Conservation (phyloP, 2,113 vertebrate genomes). For the Sialia sialis region DNA sequence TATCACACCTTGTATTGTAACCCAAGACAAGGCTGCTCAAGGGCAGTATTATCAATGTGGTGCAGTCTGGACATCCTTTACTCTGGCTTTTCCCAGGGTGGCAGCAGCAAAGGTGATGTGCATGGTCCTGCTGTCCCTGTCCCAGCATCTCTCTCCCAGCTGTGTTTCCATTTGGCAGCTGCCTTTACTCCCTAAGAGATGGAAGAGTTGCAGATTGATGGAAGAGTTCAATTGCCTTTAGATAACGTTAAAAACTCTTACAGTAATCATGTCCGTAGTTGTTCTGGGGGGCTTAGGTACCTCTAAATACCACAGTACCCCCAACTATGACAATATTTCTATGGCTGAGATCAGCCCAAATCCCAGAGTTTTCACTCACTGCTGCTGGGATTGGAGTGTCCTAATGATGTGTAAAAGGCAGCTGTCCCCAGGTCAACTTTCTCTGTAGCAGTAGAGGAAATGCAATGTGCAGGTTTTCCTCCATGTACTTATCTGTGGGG, state of each 20-base stretch:
- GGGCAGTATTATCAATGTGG: fast-evolving
- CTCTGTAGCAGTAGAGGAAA: neutral
- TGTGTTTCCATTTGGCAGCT: neutral
- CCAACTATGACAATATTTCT: neutral
- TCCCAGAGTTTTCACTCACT: neutral
- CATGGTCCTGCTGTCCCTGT: neutral
- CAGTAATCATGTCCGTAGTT: neutral
- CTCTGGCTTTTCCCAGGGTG: neutral
- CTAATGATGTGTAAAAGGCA: neutral
- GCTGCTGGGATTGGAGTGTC: neutral
- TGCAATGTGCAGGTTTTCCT: neutral
- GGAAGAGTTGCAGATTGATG: neutral
- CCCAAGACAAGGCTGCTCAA: neutral
- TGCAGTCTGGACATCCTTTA: neutral
- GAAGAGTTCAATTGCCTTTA: neutral
- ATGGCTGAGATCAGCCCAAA: neutral
- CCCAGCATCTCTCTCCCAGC: neutral
- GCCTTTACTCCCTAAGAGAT: neutral
- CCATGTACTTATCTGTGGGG: neutral
- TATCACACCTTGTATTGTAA: too few species aligned
- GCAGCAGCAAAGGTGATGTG: neutral
- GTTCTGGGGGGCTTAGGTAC: neutral
- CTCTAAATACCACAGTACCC: too few species aligned
- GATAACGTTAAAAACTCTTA: neutral
- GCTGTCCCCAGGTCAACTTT: neutral